These are phyloP conservation scores for Berghia stephanieae DNA, from an alignment of 1,140 invertebrate genomes.

Conservation along the genomic window DNA sequence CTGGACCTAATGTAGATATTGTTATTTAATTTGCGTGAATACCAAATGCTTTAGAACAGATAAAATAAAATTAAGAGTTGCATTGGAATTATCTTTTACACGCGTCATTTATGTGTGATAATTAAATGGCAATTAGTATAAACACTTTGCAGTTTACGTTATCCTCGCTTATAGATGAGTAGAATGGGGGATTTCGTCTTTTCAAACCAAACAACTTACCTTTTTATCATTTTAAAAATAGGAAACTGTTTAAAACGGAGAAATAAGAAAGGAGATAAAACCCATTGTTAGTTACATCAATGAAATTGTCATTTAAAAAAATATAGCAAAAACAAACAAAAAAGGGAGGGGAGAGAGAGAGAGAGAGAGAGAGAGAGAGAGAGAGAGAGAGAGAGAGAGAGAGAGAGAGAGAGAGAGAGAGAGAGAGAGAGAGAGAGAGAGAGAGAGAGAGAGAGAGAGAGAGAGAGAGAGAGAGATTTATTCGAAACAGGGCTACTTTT, in stretches of 20 bases:
- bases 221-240: neutral
- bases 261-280: neutral
- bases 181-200: too few relatives aligned
- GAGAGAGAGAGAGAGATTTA: neutral
- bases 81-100: too few relatives aligned
- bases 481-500: too few relatives aligned
- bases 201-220: too few relatives aligned
- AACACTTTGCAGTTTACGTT: too few relatives aligned
- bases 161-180: too few relatives aligned
- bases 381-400: slow-evolving; percentile 5
- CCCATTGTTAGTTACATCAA: neutral
- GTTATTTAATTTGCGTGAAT: too few relatives aligned
- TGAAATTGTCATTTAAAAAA: neutral
- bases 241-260: neutral
- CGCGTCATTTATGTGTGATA: too few relatives aligned
- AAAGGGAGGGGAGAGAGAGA: neutral
- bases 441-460: slow-evolving; percentile 14
- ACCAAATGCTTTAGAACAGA: too few relatives aligned
- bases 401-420: neutral
- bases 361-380: neutral
- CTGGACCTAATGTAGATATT: too few relatives aligned
- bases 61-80: too few relatives aligned
- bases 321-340: neutral
- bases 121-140: too few relatives aligned
- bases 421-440: neutral